Evolutionary conservation across 2,888 invertebrate species (phyloP).

Genomic region (Lissocephala sabroskyi): DNA sequence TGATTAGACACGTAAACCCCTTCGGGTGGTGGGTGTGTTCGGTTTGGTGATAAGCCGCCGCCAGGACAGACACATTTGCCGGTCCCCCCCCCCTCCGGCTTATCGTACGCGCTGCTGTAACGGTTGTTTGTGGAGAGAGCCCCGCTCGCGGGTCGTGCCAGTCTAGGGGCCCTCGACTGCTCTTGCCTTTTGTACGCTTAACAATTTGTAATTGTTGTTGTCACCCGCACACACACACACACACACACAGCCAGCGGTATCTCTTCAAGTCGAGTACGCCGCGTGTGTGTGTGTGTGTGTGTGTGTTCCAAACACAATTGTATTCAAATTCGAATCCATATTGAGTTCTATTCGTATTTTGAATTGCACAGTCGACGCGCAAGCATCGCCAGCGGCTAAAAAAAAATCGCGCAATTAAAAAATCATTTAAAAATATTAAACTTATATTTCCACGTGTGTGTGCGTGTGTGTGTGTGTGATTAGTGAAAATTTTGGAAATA

Average conservation of each 20-base stretch:
- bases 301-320: slow-evolving; percentile 38
- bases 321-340: slow-evolving; percentile 60
- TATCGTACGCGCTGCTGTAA: no score
- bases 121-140: no score
- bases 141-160: no score
- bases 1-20: no score
- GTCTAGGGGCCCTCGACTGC: no score
- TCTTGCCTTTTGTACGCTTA: no score
- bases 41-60: no score
- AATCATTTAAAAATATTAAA: slow-evolving; percentile 3
- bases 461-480: no score
- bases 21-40: no score
- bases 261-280: neutral
- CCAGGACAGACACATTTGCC: no score
- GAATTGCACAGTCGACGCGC: slow-evolving; percentile 54
- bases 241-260: neutral
- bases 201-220: neutral
- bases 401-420: neutral
- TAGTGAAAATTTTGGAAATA: no score
- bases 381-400: slow-evolving; percentile 31
- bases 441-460: neutral
- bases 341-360: slow-evolving; percentile 51
- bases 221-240: slow-evolving; percentile 4
- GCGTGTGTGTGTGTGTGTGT: slow-evolving; percentile 6
- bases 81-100: no score